Evolutionary conservation across 2,797 vertebrate species (phyloP).

Genomic region (Potorous gilbertii): DNA sequence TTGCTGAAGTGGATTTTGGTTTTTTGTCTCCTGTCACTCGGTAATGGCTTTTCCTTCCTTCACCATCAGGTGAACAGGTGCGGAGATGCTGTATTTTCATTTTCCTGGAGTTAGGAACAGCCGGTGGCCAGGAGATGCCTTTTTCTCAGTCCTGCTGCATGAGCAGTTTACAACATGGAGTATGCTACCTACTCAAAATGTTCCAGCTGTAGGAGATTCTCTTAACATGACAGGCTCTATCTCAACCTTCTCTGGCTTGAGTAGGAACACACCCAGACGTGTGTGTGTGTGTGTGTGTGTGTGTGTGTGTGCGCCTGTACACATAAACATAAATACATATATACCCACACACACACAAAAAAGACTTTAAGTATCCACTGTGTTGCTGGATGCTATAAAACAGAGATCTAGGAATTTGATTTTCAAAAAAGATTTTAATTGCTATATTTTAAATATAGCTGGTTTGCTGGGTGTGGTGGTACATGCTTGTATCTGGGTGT

Average conservation of each 20-base stretch:
- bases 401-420: background rate
- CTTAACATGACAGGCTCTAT: conserved; percentile 69
- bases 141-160: conserved; percentile 85
- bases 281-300: too few species aligned
- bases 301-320: too few species aligned
- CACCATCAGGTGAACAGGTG: conserved; percentile 90
- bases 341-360: background rate
- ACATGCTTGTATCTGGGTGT: background rate
- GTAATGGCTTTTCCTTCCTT: conserved; percentile 89
- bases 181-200: conserved; percentile 58
- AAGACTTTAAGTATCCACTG: background rate
- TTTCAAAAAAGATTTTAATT: background rate
- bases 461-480: background rate
- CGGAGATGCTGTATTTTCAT: conserved; percentile 88
- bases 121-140: conserved; percentile 85
- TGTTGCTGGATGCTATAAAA: background rate
- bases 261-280: background rate
- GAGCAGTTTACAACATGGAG: conserved; percentile 84
- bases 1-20: conserved; percentile 91
- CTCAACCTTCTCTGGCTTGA: conserved; percentile 39
- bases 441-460: background rate
- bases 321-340: background rate
- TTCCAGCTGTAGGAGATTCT: conserved; percentile 78
- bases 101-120: conserved; percentile 87
- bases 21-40: conserved; percentile 88